Evolutionary conservation across 2,888 invertebrate genomes (phyloP).

Genomic region (Elysia crispata): DNA sequence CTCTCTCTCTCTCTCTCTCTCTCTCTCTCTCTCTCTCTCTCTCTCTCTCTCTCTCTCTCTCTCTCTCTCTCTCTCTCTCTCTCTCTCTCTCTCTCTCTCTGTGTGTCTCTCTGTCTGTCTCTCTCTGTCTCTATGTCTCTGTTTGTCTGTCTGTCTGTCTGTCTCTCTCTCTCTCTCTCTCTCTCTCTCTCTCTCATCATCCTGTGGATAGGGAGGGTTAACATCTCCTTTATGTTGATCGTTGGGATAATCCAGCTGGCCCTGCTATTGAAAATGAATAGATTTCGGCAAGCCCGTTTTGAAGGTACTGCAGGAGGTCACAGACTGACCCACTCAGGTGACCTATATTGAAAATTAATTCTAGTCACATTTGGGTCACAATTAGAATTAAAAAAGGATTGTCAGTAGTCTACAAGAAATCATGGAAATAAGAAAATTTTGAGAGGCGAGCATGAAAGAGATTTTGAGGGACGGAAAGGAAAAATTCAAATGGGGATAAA

Average conservation of each 20-base stretch:
- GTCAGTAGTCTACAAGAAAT: not conserved
- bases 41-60: constrained; percentile 33
- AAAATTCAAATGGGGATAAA: no score
- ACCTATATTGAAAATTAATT: not conserved
- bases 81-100: not conserved
- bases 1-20: not conserved
- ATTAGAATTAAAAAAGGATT: not conserved
- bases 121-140: constrained; percentile 31
- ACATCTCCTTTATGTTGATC: no score
- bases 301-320: not conserved
- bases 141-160: not conserved
- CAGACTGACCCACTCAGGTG: constrained; percentile 6
- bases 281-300: no score
- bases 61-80: not conserved
- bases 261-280: no score
- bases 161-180: not conserved
- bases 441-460: no score
- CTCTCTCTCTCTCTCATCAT: not conserved
- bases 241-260: no score
- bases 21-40: constrained; percentile 19
- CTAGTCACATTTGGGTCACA: not conserved
- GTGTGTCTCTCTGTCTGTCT: constrained; percentile 14
- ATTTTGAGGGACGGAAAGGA: no score
- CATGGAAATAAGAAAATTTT: not conserved
- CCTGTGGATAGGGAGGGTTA: no score